Conservation (phyloP, 37 sponge, comb jelly and placozoan species). For the Chondrilla cf. caribensis region DNA sequence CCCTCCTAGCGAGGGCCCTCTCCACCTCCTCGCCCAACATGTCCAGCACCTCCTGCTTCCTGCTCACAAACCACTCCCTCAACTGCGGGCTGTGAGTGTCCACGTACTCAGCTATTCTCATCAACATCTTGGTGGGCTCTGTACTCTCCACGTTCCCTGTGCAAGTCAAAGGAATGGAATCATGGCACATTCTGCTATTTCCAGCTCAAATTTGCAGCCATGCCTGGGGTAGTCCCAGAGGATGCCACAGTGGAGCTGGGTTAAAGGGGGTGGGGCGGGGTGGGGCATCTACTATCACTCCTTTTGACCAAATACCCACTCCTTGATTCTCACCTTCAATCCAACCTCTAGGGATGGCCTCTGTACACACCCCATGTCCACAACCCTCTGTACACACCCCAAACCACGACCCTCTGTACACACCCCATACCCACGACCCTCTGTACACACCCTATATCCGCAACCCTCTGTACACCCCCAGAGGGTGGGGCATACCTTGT, state of each 20-base stretch:
- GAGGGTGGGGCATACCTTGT: slow-evolving; percentile 56
- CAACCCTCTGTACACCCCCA: no score
- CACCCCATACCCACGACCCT: background rate
- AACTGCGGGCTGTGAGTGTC: slow-evolving; percentile 51
- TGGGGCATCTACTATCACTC: background rate
- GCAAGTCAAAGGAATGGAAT: background rate
- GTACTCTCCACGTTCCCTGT: slow-evolving; percentile 88
- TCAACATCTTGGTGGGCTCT: slow-evolving; percentile 80
- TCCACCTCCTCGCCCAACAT: slow-evolving; percentile 41
- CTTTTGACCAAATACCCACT: no score
- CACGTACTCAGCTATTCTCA: slow-evolving; percentile 78
- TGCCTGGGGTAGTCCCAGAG: no score
- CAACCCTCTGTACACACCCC: background rate
- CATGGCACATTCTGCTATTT: no score
- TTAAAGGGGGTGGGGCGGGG: background rate
- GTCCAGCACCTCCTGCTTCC: slow-evolving; percentile 43
- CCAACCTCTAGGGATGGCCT: no score
- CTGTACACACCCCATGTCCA: background rate
- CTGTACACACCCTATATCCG: background rate
- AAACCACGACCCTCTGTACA: background rate
- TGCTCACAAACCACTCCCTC: slow-evolving; percentile 62
- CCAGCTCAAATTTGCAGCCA: no score
- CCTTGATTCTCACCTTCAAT: no score
- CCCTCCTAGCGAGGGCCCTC: background rate
- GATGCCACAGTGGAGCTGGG: background rate